Base-by-base conservation (phyloP, 2,888 invertebrate genomes). In the Drosophila paucipuncta region DNA sequence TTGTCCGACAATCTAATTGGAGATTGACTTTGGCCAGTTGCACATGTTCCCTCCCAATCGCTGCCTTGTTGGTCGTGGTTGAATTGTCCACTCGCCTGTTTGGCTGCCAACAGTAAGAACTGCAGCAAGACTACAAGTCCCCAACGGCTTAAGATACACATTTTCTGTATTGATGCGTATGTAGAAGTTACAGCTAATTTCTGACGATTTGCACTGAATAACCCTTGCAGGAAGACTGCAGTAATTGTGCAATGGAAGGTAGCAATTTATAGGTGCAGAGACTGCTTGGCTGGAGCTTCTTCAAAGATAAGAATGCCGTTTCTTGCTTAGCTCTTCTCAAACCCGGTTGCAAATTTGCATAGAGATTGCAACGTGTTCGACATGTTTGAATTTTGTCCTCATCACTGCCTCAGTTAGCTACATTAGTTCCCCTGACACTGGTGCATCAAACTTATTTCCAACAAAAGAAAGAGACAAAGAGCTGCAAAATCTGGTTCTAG, bases 51-150 rank as follows among this genome's bases (percentile, higher is more conserved):
- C 4, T n/a, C 10, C 87, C 87, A 87, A 58, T 88, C 83, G 1
- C 53, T 59, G 6, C 88, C 87, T 49, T 88, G 83, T 2, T 76
- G 16, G 59, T 87, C 85, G 30, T 86, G 86, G 67, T 88, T 83
- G 16, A 68, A 87, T n/a, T 76, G 68, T 4, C 82, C 82, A 35
- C 64, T 82, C 5, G 73, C 71, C 6, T 22, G 25, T 1, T 85
- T 76, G 2, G 33, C 54, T 0, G 30, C 25, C 28, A 84, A 37
- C 9, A 79, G 11, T 7, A 70, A 7, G 13, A 73, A 22, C 35
- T 60, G 69, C 7, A 69, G 9, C 30, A 43, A n/a, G 13, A 52
- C 37, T 6, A 59, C 22, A 5, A 59, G 30, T 13, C 57, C 66
- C 25, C 11, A 55, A 43, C 43, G 25, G 16, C 39, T 68, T 4